These are phyloP conservation scores for Cichladusa arquata DNA, from an alignment of 2,113 vertebrate genomes.

Conservation along the genomic window DNA sequence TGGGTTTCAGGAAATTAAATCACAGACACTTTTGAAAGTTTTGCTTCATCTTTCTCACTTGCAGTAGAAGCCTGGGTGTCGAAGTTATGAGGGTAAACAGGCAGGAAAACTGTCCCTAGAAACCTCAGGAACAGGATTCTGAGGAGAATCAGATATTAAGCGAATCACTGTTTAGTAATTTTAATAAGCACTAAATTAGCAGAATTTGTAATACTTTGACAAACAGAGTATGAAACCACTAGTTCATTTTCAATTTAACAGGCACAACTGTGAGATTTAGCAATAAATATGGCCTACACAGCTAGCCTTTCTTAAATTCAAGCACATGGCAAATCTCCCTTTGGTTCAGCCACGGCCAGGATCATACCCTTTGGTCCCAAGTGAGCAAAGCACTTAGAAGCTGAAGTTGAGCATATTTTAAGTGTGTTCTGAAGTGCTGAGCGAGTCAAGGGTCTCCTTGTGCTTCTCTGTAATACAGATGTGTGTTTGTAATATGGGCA, in stretches of 20 bases:
- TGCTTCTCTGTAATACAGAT: background rate
- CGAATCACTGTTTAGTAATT: background rate
- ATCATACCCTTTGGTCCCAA: background rate
- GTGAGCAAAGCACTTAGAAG: conserved; percentile 9
- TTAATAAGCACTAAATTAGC: background rate
- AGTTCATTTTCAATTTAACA: background rate
- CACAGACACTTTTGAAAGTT: background rate
- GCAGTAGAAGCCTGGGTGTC: rapidly evolving
- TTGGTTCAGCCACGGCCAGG: background rate
- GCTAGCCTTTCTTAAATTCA: background rate
- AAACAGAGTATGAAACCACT: background rate
- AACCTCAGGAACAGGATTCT: background rate
- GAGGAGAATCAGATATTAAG: background rate
- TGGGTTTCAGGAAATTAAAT: background rate
- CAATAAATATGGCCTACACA: background rate
- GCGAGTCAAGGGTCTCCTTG: background rate
- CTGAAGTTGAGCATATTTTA: conserved; percentile 7
- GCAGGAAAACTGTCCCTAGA: background rate
- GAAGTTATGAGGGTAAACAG: background rate
- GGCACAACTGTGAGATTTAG: background rate
- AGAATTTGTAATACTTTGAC: background rate
- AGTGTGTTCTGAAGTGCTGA: background rate
- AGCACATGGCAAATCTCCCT: background rate
- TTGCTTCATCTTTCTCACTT: background rate
- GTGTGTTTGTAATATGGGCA: background rate